Percentiles rank a stretch among this genome's conserved stretches.
Conservation (phyloP, 2,113 vertebrate species). For the Gulo gulo region DNA sequence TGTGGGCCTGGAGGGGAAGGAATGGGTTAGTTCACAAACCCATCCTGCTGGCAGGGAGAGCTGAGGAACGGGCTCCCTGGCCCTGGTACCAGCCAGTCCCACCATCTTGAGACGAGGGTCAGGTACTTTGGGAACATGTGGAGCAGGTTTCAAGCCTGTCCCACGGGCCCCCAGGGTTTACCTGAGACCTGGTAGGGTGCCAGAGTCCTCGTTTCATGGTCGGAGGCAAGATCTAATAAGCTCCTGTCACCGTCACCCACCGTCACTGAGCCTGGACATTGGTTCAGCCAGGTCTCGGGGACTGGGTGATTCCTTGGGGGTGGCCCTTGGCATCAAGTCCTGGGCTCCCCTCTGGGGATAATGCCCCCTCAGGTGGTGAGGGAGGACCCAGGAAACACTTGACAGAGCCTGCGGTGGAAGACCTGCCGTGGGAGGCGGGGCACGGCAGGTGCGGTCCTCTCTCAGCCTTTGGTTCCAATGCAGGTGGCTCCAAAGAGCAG, state of each 20-base stretch:
- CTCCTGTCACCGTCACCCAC: rapidly evolving
- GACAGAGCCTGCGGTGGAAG: not conserved
- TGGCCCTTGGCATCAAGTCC: not conserved
- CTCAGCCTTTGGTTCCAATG: not conserved
- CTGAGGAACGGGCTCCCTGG: rapidly evolving
- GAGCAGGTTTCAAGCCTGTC: not conserved
- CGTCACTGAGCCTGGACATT: not conserved
- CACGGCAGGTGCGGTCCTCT: rapidly evolving
- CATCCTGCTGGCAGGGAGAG: not conserved
- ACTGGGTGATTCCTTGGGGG: not conserved
- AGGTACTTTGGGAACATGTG: not conserved
- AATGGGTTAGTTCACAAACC: too few species aligned
- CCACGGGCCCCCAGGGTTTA: not conserved
- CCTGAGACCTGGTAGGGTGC: not conserved
- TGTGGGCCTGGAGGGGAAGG: not conserved
- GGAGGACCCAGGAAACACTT: not conserved
- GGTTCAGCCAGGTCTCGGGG: not conserved
- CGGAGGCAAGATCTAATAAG: not conserved
- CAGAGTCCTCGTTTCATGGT: too few species aligned
- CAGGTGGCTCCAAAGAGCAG: not conserved
- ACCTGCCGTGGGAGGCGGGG: not conserved
- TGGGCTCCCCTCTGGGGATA: not conserved
- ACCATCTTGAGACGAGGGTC: not conserved
- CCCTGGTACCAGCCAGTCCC: not conserved
- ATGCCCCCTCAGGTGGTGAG: too few species aligned